A percentile compares a stretch with the other conserved stretches of the same genome.
These are phyloP conservation scores for Pipistrellus pipistrellus DNA, from an alignment of 2,797 vertebrate species.

Conservation along the genomic window DNA sequence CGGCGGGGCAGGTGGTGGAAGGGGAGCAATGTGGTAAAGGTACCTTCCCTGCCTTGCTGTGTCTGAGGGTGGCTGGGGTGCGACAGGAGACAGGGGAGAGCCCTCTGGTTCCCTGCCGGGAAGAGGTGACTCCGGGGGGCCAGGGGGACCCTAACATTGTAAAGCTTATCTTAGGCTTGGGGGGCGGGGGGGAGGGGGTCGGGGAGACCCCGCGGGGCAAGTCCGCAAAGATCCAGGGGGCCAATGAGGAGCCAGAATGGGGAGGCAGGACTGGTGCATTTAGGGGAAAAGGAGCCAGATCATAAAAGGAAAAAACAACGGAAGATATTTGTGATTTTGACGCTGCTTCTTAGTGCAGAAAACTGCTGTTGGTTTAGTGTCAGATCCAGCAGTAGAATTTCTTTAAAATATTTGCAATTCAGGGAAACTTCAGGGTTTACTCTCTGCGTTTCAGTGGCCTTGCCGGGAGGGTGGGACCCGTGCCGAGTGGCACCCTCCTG, in stretches of 20 bases:
- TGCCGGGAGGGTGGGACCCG: background rate
- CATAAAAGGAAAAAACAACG: background rate
- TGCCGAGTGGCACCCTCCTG: background rate
- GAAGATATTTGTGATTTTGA: background rate
- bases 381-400: background rate
- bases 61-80: background rate
- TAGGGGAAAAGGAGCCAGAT: background rate
- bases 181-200: background rate
- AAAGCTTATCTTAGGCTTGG: background rate
- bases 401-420: background rate
- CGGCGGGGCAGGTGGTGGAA: background rate
- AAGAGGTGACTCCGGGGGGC: background rate
- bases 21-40: background rate
- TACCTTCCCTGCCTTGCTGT: background rate
- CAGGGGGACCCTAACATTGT: background rate
- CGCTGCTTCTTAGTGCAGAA: background rate
- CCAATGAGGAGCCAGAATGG: background rate
- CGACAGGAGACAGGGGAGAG: background rate
- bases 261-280: background rate
- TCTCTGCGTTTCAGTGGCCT: background rate
- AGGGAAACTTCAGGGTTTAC: background rate
- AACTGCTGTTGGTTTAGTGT: background rate
- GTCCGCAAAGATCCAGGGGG: background rate
- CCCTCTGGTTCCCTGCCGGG: background rate
- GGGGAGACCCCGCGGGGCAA: too few relatives aligned